Evolutionary conservation across 2,797 vertebrate species (phyloP), one percentile per base, ranked within the genome.

Genomic region (Phalloptychus januarius): DNA sequence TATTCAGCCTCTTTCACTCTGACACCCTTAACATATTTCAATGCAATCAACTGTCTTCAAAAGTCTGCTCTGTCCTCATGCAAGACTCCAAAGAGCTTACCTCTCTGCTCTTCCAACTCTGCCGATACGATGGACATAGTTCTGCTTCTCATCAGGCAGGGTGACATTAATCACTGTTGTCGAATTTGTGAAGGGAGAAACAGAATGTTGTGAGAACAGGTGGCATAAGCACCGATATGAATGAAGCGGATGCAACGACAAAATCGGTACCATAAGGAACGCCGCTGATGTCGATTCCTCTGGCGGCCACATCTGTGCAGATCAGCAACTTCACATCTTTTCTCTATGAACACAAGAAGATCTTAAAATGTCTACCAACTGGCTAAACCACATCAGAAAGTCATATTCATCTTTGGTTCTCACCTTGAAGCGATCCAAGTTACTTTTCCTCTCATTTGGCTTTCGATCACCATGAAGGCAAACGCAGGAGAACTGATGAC

Each of bases 381-480:
- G 36, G 4, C n/a, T 7, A 72, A 61, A 75, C 3, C 2, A 11
- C n/a, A 48, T 23, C 10, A 71, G 5, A 8, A 50, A 16, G 12
- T 52, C 74, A 7, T 7, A 18, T 50, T 50, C 0, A 4, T n/a
- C 31, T 79, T n/a, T 46, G 5, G 1, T 38, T 54, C 25, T 71
- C 73, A 99, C 98, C 98, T 99, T 99, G 91, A 99, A 99, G 81
- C 97, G 94, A 61, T 99, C 98, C 95, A 99, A 91, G 91, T 99
- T 99, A 84, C 94, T 96, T 87, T 99, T 99, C 82, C 98, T 95
- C 90, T 99, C 98, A 7, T 97, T 96, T 79, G 98, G 98, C 84
- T 99, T 99, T 75, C 98, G 93, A 90, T 99, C 98, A 25, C 98
- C 98, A 75, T 99, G 98, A 74, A 99, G 97, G 93, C 98, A 99